A percentile compares a stretch with the other conserved stretches of the same genome.
Evolutionary conservation across 2,113 vertebrate species (phyloP).

Genomic region (Psittacus erithacus): DNA sequence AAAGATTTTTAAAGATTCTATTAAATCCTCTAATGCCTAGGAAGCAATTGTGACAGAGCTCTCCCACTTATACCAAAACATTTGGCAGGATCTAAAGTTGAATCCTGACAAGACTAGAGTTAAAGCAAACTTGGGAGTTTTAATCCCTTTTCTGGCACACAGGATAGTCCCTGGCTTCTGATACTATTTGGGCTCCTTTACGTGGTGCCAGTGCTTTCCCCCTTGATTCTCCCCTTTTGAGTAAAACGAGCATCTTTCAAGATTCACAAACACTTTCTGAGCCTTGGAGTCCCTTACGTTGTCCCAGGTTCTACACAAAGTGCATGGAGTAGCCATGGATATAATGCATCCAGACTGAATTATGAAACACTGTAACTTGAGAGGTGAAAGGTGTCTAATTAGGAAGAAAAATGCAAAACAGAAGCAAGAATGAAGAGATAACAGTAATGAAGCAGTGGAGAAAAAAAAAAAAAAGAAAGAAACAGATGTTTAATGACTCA

Average conservation of each 20-base stretch:
- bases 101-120: neutral
- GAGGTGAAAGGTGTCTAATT: neutral
- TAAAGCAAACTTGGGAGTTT: neutral
- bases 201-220: accelerated
- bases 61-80: neutral
- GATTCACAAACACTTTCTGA: neutral
- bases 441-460: neutral
- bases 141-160: neutral
- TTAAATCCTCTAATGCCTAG: neutral
- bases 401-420: neutral
- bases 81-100: neutral
- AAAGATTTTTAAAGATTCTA: neutral
- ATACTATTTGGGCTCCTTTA: too few relatives aligned
- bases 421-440: neutral
- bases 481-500: neutral
- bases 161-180: neutral
- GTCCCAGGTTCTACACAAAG: neutral
- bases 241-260: neutral
- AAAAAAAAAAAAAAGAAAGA: neutral
- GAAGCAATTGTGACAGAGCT: neutral
- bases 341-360: neutral
- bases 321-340: neutral
- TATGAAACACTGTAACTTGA: neutral
- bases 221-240: neutral
- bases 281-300: neutral